phyloP scores from a whole-genome alignment of 2,797 vertebrate genomes.

The Xiphorhynchus erythropygius region DNA sequence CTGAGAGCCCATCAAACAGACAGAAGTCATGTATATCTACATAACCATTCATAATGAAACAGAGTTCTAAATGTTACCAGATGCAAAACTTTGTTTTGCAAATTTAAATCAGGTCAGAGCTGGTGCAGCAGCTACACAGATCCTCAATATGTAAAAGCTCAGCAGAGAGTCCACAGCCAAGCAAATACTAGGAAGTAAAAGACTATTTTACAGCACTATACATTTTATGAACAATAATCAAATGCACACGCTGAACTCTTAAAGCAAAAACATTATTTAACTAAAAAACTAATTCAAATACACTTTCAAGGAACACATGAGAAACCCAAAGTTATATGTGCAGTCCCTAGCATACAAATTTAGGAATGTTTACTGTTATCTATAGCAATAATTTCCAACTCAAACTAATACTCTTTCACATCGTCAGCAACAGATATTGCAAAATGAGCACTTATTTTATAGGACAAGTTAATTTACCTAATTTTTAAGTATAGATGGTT shows the following conservation, averaged over 20 bases:
- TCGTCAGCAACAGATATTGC: neutral
- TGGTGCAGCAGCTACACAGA: neutral
- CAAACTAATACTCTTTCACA: neutral
- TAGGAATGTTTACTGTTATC: neutral
- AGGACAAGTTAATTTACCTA: neutral
- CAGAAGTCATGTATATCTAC: neutral
- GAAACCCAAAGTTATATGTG: neutral
- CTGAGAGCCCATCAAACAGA: neutral
- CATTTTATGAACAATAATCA: neutral
- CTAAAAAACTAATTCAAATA: neutral
- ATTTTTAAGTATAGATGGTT: neutral
- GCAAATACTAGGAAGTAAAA: conserved; percentile 1
- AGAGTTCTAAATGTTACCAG: neutral
- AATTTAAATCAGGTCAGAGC: neutral
- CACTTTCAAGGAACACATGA: neutral
- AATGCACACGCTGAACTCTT: neutral
- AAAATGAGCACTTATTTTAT: neutral
- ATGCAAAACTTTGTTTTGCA: conserved; percentile 17
- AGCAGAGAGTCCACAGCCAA: neutral
- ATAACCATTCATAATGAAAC: neutral
- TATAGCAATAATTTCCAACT: neutral
- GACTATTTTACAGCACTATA: neutral
- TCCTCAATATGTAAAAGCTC: neutral
- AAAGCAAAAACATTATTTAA: neutral
- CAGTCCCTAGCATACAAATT: neutral